These are phyloP conservation scores for Microplitis mediator DNA, from an alignment of 1,140 invertebrate genomes.

Conservation along the genomic window DNA sequence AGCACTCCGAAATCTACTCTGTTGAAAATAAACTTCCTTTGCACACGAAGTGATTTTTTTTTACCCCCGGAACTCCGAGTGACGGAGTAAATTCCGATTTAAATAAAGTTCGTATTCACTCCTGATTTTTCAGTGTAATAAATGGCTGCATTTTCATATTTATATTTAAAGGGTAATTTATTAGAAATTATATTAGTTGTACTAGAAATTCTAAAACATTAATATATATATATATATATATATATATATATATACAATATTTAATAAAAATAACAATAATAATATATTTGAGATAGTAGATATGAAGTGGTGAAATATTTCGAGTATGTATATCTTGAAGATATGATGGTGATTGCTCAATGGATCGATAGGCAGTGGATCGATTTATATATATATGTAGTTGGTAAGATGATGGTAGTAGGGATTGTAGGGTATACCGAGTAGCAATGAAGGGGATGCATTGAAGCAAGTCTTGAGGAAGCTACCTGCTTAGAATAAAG, in stretches of 20 bases:
- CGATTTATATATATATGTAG: neutral
- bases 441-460: neutral
- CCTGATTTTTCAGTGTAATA: no score
- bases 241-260: neutral
- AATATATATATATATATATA: no score
- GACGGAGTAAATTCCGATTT: no score
- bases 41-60: no score
- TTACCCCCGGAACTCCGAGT: no score
- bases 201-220: neutral
- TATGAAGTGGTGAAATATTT: neutral
- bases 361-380: neutral
- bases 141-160: no score
- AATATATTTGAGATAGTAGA: neutral
- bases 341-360: neutral
- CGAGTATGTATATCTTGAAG: neutral
- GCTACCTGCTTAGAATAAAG: slow-evolving; percentile 38
- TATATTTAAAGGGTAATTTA: no score
- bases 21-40: no score
- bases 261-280: neutral
- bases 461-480: neutral
- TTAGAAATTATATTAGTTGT: no score
- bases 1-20: no score
- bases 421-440: neutral
- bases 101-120: no score
- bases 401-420: neutral